A percentile compares a stretch with the other conserved stretches of the same genome.
phyloP scores from a whole-genome alignment of 2,888 invertebrate genomes.

The Spisula solida region DNA sequence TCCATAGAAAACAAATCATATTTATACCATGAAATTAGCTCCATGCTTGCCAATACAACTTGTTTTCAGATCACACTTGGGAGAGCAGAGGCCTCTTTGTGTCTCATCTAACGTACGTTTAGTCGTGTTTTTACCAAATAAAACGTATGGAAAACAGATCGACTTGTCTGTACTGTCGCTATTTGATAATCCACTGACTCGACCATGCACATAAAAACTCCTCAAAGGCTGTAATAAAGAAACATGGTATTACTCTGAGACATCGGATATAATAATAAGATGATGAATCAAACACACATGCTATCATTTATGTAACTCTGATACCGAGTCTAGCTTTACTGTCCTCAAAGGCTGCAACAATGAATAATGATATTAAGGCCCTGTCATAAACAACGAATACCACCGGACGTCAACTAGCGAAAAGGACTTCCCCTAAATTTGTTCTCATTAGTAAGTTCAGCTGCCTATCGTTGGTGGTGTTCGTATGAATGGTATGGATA shows the following conservation, averaged over 20 bases:
- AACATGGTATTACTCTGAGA: background rate
- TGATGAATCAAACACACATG: too few relatives aligned
- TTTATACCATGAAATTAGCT: conserved; percentile 77
- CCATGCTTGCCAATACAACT: conserved; percentile 61
- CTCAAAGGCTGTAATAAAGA: conserved; percentile 71
- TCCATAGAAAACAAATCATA: conserved; percentile 17
- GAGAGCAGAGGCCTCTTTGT: conserved; percentile 45
- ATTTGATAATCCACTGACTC: conserved; percentile 59
- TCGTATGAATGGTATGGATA: too few relatives aligned
- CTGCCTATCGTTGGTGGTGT: too few relatives aligned
- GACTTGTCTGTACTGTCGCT: conserved; percentile 28
- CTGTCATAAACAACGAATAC: too few relatives aligned
- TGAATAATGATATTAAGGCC: too few relatives aligned
- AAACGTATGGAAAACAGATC: conserved; percentile 77
- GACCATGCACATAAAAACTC: conserved; percentile 81
- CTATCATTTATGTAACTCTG: too few relatives aligned
- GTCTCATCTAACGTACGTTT: conserved; percentile 66
- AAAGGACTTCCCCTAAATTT: too few relatives aligned
- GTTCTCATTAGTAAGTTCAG: too few relatives aligned
- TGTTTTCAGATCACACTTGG: conserved; percentile 55
- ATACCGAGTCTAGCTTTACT: too few relatives aligned
- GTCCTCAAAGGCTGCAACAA: too few relatives aligned
- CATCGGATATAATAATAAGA: too few relatives aligned
- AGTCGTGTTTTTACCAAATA: conserved; percentile 79
- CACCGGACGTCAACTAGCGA: too few relatives aligned